These are phyloP conservation scores for Toxotes lorentzi DNA, from an alignment of 2,797 vertebrate genomes.

Conservation along the genomic window DNA sequence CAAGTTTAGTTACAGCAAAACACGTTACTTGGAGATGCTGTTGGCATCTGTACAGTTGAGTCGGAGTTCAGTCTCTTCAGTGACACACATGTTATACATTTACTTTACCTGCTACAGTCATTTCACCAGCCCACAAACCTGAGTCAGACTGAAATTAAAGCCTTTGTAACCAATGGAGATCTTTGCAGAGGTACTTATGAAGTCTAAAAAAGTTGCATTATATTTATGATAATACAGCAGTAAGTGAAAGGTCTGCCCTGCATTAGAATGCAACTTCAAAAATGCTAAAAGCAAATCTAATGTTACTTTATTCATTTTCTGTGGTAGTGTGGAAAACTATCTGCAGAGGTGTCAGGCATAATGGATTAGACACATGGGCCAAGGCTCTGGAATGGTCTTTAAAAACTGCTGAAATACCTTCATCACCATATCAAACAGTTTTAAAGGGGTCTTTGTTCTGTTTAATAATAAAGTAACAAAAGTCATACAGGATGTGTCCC, in stretches of 20 bases:
- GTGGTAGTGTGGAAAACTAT: too few relatives aligned
- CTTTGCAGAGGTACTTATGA: background rate
- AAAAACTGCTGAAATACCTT: slow-evolving; percentile 3
- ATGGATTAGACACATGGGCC: background rate
- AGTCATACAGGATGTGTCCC: slow-evolving; percentile 29
- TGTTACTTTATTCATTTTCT: background rate
- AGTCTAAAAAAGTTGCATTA: background rate
- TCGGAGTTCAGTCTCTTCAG: background rate
- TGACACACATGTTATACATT: background rate
- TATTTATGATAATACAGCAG: background rate
- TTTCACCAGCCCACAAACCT: background rate
- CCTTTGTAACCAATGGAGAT: too few relatives aligned
- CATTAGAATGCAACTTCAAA: background rate
- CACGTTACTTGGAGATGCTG: background rate
- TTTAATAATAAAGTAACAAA: slow-evolving; percentile 1
- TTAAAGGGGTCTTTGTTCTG: slow-evolving; percentile 43
- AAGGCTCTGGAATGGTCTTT: background rate
- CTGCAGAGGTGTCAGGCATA: too few relatives aligned
- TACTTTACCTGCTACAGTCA: background rate
- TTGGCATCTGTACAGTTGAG: background rate
- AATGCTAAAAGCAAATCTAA: background rate
- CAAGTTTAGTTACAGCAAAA: background rate
- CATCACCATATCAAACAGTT: slow-evolving; percentile 11
- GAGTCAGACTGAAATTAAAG: too few relatives aligned
- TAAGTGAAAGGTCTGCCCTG: background rate